Evolutionary conservation across 1,140 invertebrate species (phyloP).

Genomic region (Bombyx mandarina): DNA sequence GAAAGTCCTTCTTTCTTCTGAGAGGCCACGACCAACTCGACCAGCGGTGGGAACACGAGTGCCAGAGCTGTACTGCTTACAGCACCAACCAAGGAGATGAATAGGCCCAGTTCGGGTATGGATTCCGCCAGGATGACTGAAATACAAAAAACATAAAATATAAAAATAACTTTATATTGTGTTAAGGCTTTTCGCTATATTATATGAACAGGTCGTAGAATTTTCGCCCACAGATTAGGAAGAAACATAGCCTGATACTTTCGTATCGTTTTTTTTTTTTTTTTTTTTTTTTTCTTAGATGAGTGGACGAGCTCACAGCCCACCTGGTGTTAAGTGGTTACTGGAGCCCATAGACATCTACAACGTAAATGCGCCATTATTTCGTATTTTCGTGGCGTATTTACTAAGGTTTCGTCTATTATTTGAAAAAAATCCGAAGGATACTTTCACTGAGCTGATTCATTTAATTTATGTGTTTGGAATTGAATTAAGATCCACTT

Average conservation of each 20-base stretch:
- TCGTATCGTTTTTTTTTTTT: not conserved
- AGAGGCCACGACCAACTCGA: constrained; percentile 79
- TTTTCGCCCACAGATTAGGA: not conserved
- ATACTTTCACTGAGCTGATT: too few species aligned
- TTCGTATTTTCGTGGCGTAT: too few species aligned
- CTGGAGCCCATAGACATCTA: too few species aligned
- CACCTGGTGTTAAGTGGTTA: too few species aligned
- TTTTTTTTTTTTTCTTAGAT: not conserved
- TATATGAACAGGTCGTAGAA: not conserved
- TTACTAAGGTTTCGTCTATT: too few species aligned
- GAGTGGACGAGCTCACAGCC: too few species aligned
- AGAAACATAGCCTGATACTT: not conserved
- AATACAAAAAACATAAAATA: constrained; percentile 28
- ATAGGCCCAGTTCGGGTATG: constrained; percentile 86
- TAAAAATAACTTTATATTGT: not conserved
- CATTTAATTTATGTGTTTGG: too few species aligned
- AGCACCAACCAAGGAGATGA: constrained; percentile 93
- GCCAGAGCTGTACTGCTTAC: constrained; percentile 89
- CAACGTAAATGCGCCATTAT: too few species aligned
- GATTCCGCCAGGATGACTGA: constrained; percentile 85
- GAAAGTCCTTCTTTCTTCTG: constrained; percentile 59
- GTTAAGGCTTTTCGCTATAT: not conserved
- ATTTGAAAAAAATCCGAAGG: too few species aligned
- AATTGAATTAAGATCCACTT: too few species aligned
- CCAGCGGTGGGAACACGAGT: constrained; percentile 89